Conservation (phyloP, 2,113 vertebrate species). For the Bubalus kerabau region DNA sequence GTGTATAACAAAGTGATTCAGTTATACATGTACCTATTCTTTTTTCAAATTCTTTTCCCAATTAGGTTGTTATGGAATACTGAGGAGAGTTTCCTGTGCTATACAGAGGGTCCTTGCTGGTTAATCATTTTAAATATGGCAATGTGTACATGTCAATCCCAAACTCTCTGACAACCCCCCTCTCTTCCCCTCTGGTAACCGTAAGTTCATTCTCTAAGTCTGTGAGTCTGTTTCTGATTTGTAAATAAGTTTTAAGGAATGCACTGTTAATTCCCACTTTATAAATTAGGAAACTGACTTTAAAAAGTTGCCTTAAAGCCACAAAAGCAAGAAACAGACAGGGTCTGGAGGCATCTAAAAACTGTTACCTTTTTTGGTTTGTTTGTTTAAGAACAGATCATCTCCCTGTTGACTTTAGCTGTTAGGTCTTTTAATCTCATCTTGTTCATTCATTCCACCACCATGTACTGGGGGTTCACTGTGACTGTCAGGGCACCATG, state of each 20-base stretch:
- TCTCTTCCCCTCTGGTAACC: not conserved
- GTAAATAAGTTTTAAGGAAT: not conserved
- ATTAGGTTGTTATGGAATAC: not conserved
- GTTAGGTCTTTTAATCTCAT: not conserved
- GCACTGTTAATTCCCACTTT: not conserved
- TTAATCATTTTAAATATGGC: not conserved
- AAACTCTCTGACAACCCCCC: not conserved
- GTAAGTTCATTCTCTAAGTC: not conserved
- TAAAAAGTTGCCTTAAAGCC: not conserved
- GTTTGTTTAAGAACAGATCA: not conserved
- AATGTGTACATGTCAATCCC: not conserved
- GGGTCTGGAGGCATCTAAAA: not conserved
- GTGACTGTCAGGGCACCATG: not conserved
- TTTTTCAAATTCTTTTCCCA: not conserved
- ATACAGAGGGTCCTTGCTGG: not conserved
- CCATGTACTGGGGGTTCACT: not conserved
- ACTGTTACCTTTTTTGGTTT: no score
- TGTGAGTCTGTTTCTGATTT: not conserved
- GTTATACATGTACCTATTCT: not conserved
- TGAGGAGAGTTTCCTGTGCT: not conserved
- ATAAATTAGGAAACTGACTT: not conserved
- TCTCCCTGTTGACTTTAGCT: not conserved
- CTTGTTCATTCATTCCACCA: not conserved
- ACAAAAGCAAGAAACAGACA: not conserved
- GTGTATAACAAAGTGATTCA: not conserved